phyloP scores from a whole-genome alignment of 2,888 invertebrate species.

The Linnaemya vulpina region DNA sequence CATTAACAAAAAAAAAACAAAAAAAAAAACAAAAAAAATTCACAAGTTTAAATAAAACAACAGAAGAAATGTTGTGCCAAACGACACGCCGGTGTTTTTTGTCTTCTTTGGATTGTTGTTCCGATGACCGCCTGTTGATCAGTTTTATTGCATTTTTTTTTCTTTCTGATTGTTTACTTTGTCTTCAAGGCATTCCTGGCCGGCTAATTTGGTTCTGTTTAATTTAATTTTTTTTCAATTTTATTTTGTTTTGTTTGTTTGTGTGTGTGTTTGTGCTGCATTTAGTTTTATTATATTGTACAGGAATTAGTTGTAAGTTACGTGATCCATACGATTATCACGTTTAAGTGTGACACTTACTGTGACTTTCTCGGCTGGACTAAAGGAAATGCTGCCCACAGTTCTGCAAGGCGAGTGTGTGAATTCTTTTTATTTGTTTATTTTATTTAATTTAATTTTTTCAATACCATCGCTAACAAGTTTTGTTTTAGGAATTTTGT shows the following conservation, averaged over 20 bases:
- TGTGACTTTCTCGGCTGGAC: conserved; percentile 64
- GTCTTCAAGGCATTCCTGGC: conserved; percentile 52
- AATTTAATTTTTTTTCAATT: background rate
- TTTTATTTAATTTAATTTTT: background rate
- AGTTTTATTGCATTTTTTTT: conserved; percentile 52
- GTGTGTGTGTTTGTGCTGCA: background rate
- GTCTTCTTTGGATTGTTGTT: conserved; percentile 24
- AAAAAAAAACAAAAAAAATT: too few relatives aligned
- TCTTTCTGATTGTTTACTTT: conserved; percentile 1
- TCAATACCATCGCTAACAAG: background rate
- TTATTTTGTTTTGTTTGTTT: conserved; percentile 3
- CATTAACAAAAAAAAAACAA: conserved; percentile 46
- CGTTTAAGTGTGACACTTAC: conserved; percentile 70
- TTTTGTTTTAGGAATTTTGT: conserved; percentile 24
- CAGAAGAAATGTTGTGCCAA: conserved; percentile 26
- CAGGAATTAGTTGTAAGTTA: conserved; percentile 73
- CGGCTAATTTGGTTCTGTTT: conserved; percentile 45
- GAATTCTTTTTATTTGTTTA: background rate
- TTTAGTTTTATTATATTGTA: conserved; percentile 56
- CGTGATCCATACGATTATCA: conserved; percentile 75
- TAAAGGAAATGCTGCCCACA: conserved; percentile 53
- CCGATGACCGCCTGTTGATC: conserved; percentile 63
- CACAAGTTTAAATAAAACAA: conserved; percentile 26
- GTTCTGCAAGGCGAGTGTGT: conserved; percentile 1
- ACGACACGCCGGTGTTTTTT: conserved; percentile 1